Evolutionary conservation across 1,140 invertebrate species (phyloP).

Genomic region (Lineus longissimus): DNA sequence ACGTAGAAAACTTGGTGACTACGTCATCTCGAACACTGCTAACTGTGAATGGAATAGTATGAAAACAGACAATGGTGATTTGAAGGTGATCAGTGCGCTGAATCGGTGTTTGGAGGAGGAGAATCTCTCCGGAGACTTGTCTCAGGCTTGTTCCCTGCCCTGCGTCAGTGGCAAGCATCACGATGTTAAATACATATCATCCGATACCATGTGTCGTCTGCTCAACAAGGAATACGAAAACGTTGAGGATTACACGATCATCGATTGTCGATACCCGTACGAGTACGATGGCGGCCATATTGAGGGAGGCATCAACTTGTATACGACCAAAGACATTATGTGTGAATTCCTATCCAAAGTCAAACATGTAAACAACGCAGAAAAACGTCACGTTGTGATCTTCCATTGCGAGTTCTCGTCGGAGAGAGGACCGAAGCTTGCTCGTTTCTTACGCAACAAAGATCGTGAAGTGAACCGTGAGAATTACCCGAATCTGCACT

Average conservation of each 20-base stretch:
- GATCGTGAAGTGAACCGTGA: constrained; percentile 80
- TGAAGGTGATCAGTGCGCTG: too few relatives aligned
- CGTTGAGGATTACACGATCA: constrained; percentile 45
- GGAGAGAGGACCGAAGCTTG: constrained; percentile 53
- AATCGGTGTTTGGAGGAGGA: too few relatives aligned
- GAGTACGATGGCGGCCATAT: constrained; percentile 96
- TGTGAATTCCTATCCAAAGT: constrained; percentile 62
- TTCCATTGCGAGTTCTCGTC: constrained; percentile 99
- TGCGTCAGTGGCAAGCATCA: constrained; percentile 68
- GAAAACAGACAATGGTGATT: too few relatives aligned
- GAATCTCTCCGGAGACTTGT: too few relatives aligned
- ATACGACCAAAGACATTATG: constrained; percentile 69
- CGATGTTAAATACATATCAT: constrained; percentile 79
- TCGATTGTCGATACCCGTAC: constrained; percentile 82
- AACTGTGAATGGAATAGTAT: too few relatives aligned
- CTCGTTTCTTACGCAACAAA: constrained; percentile 74
- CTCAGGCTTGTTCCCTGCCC: constrained; percentile 69
- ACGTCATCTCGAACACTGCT: too few relatives aligned
- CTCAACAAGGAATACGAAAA: constrained; percentile 38
- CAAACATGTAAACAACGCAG: constrained; percentile 37
- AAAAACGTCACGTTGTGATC: constrained; percentile 72
- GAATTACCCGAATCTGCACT: constrained; percentile 80
- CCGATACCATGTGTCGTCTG: constrained; percentile 64
- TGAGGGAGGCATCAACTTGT: constrained; percentile 65
- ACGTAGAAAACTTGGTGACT: too few relatives aligned